phyloP scores from a whole-genome alignment of 2,797 vertebrate genomes.

The Tangara arthus region DNA sequence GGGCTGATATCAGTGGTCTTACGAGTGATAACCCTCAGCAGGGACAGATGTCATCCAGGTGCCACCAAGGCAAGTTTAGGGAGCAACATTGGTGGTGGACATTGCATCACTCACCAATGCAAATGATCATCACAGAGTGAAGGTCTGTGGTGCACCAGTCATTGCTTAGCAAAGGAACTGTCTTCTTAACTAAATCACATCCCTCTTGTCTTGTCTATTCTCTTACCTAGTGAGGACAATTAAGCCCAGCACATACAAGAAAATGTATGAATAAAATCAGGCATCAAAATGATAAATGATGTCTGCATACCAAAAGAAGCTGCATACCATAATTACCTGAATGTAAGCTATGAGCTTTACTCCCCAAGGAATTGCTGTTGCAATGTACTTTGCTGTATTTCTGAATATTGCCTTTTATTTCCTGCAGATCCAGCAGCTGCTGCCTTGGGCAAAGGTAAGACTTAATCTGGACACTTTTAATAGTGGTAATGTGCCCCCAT shows the following conservation, averaged over 20 bases:
- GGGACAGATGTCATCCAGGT: neutral
- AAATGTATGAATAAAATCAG: neutral
- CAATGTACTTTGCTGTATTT: neutral
- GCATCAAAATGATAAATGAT: neutral
- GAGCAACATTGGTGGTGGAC: neutral
- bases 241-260: neutral
- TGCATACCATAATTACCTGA: neutral
- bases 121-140: neutral
- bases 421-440: neutral
- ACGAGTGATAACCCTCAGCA: neutral
- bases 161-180: neutral
- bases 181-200: neutral
- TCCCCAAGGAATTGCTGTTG: neutral
- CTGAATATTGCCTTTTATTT: neutral
- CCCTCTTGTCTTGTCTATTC: neutral
- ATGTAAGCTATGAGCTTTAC: neutral
- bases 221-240: neutral
- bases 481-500: accelerated
- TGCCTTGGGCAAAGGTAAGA: neutral
- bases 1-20: neutral
- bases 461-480: neutral
- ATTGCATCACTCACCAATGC: neutral
- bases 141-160: neutral
- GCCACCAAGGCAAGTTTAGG: neutral
- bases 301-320: neutral